These are phyloP conservation scores for Papilio dardanus DNA, from an alignment of 1,140 invertebrate species.

Conservation along the genomic window DNA sequence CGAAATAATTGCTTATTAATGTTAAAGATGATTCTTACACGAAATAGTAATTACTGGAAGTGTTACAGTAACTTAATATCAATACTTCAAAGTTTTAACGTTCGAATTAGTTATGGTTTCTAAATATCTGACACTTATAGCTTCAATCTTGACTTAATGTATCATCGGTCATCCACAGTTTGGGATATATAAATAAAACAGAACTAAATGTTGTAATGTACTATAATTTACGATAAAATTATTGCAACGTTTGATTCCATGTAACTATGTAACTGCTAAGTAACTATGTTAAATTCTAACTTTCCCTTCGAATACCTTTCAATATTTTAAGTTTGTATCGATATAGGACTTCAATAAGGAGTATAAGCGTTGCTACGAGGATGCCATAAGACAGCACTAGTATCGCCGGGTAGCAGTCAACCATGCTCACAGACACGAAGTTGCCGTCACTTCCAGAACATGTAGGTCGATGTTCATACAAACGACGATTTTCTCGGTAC, in stretches of 20 bases:
- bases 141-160: neutral
- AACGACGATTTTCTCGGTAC: conserved; percentile 78
- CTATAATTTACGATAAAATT: too few species aligned
- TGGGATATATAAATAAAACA: neutral
- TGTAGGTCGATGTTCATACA: conserved; percentile 84
- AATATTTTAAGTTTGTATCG: conserved; percentile 38
- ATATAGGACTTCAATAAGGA: conserved; percentile 52
- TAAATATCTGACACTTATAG: neutral
- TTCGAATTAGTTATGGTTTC: neutral
- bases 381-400: conserved; percentile 75
- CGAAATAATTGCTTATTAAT: conserved; percentile 23
- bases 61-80: neutral
- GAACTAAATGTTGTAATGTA: too few species aligned
- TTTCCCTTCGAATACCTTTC: neutral
- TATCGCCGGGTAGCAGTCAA: conserved; percentile 81
- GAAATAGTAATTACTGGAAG: neutral
- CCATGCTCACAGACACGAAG: conserved; percentile 84
- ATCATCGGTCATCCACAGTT: neutral
- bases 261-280: neutral
- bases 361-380: conserved; percentile 52
- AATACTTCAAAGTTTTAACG: neutral
- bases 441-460: conserved; percentile 79
- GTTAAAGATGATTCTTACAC: conserved; percentile 7
- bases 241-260: too few species aligned
- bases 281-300: neutral